These are phyloP conservation scores for Eremobia ochroleuca DNA, from an alignment of 2,888 invertebrate genomes.

Conservation along the genomic window DNA sequence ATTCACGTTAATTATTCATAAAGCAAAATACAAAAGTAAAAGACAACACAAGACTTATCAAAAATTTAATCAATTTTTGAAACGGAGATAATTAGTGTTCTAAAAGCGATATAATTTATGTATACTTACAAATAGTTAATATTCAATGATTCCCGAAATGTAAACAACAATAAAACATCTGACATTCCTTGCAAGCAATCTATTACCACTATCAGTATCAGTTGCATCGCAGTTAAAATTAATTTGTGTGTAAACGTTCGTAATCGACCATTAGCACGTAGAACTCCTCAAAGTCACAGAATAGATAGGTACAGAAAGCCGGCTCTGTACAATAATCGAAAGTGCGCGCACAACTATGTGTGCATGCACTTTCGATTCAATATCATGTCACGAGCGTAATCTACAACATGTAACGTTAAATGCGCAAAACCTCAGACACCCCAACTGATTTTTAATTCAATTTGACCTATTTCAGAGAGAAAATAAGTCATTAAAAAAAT, in stretches of 20 bases:
- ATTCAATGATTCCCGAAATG: background rate
- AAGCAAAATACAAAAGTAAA: background rate
- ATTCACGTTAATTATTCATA: background rate
- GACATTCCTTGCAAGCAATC: conserved; percentile 7
- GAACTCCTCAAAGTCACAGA: conserved; percentile 36
- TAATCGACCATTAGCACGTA: conserved; percentile 63
- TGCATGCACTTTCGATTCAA: no score
- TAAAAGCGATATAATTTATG: background rate
- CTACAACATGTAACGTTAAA: no score
- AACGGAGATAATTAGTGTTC: background rate
- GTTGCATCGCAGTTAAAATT: conserved; percentile 57
- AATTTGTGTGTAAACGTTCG: conserved; percentile 62
- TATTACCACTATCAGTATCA: conserved; percentile 47
- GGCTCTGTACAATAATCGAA: background rate
- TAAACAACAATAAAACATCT: conserved; percentile 2
- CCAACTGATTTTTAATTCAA: no score
- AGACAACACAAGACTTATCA: background rate
- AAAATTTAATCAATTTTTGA: background rate
- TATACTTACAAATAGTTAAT: background rate
- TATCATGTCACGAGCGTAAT: no score
- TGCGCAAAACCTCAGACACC: no score
- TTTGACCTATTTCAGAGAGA: no score
- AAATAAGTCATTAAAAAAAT: no score
- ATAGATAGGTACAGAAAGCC: background rate
- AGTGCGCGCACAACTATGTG: background rate